Conservation (phyloP, 2,797 vertebrate species). For the Podarcis siculus region DNA sequence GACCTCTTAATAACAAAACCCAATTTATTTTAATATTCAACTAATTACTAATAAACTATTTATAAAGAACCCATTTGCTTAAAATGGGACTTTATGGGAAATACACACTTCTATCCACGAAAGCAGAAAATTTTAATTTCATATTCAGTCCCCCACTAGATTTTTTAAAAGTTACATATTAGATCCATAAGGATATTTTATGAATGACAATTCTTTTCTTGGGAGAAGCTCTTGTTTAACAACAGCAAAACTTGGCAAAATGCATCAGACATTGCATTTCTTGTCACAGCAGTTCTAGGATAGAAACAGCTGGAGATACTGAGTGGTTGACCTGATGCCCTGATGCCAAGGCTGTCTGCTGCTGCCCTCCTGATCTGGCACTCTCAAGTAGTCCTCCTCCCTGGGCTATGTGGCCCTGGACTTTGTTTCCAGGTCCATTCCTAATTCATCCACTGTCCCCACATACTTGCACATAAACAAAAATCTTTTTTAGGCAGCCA, state of each 20-base stretch:
- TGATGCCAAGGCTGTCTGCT: no score
- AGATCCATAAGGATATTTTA: not conserved
- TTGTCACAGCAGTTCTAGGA: not conserved
- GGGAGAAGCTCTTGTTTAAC: not conserved
- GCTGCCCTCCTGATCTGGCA: no score
- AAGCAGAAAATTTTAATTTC: constrained; percentile 24
- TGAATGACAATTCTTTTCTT: not conserved
- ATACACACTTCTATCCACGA: constrained; percentile 42
- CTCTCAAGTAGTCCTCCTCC: no score
- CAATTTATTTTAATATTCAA: constrained; percentile 74
- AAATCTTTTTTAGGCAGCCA: not conserved
- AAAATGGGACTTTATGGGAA: constrained; percentile 43
- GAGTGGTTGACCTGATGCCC: not conserved
- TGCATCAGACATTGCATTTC: not conserved
- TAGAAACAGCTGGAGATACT: not conserved
- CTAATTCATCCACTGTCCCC: not conserved
- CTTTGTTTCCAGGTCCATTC: no score
- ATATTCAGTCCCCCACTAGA: not conserved
- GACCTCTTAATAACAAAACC: constrained; percentile 65
- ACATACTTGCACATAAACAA: not conserved
- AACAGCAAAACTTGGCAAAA: no score
- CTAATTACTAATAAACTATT: constrained; percentile 76
- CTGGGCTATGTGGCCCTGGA: no score
- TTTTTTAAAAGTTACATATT: not conserved
- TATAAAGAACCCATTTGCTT: constrained; percentile 54